These are phyloP conservation scores for Tachysurus fulvidraco DNA, from an alignment of 2,113 vertebrate genomes.

Conservation along the genomic window DNA sequence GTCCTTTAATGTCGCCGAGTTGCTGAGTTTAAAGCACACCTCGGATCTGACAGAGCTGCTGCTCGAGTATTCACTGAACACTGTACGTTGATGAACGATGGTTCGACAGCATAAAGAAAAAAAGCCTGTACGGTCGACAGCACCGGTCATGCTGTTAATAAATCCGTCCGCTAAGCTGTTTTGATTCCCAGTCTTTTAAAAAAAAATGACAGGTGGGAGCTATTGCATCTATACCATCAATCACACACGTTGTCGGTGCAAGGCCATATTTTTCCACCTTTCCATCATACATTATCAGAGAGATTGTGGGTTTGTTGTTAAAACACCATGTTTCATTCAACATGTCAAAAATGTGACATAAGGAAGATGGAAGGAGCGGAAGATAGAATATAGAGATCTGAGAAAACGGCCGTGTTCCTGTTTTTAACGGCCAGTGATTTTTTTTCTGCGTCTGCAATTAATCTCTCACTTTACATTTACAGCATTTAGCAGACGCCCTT, in stretches of 20 bases:
- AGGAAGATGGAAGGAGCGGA: not conserved
- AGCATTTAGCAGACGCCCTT: too few species aligned
- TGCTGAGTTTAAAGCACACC: conserved; percentile 5
- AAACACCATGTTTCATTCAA: conserved; percentile 33
- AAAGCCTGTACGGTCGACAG: not conserved
- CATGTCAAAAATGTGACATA: conserved; percentile 16
- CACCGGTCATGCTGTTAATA: not conserved
- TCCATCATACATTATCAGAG: not conserved
- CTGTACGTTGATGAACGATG: not conserved
- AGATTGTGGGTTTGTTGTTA: not conserved
- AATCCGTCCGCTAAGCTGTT: not conserved
- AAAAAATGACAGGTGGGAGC: conserved; percentile 13
- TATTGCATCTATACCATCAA: conserved; percentile 5
- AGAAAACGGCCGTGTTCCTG: not conserved
- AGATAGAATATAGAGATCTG: not conserved
- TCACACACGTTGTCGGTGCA: conserved; percentile 8
- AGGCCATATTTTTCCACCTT: conserved; percentile 10
- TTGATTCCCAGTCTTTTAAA: conserved; percentile 8
- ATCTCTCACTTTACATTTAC: not conserved
- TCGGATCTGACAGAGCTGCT: not conserved
- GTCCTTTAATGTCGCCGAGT: conserved; percentile 32
- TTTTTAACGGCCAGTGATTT: not conserved
- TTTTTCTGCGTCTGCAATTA: not conserved
- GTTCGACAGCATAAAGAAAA: not conserved
- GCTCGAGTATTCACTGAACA: not conserved